A percentile compares a stretch with the other conserved stretches of the same genome.
These are phyloP conservation scores for Phalloptychus januarius DNA, from an alignment of 2,797 vertebrate genomes.

Conservation along the genomic window DNA sequence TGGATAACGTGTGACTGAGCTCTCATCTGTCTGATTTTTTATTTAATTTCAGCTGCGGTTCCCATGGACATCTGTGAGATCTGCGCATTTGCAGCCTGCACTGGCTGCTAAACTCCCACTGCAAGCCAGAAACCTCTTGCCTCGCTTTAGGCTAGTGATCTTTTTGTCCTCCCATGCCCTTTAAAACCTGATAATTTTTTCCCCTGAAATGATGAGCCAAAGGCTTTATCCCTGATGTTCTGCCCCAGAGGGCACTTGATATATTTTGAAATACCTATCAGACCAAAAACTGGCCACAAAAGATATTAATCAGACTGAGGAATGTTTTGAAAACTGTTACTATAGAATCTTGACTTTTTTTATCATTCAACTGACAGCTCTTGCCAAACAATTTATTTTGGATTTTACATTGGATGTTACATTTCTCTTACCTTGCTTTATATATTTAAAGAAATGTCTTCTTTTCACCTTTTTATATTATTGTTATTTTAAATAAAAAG, in stretches of 20 bases:
- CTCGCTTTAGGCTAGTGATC: slow-evolving; percentile 42
- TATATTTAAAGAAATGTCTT: slow-evolving; percentile 58
- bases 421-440: slow-evolving; percentile 58
- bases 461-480: slow-evolving; percentile 28
- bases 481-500: slow-evolving; percentile 69
- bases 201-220: slow-evolving; percentile 10
- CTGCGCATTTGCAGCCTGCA: slow-evolving; percentile 82
- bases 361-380: slow-evolving; percentile 30
- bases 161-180: slow-evolving; percentile 15
- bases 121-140: slow-evolving; percentile 13
- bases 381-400: slow-evolving; percentile 45
- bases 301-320: slow-evolving; percentile 19
- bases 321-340: slow-evolving; percentile 72
- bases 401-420: slow-evolving; percentile 68
- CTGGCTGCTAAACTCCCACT: slow-evolving; percentile 73
- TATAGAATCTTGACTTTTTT: slow-evolving; percentile 37
- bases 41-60: slow-evolving; percentile 63
- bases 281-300: slow-evolving; percentile 12
- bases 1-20: neutral
- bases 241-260: neutral
- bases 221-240: slow-evolving; percentile 8
- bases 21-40: slow-evolving; percentile 6
- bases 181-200: slow-evolving; percentile 8
- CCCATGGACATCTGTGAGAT: slow-evolving; percentile 81
- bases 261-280: slow-evolving; percentile 1